Base-by-base conservation (phyloP, 37 sponge, comb jelly and placozoan species). In the Agelas oroides region DNA sequence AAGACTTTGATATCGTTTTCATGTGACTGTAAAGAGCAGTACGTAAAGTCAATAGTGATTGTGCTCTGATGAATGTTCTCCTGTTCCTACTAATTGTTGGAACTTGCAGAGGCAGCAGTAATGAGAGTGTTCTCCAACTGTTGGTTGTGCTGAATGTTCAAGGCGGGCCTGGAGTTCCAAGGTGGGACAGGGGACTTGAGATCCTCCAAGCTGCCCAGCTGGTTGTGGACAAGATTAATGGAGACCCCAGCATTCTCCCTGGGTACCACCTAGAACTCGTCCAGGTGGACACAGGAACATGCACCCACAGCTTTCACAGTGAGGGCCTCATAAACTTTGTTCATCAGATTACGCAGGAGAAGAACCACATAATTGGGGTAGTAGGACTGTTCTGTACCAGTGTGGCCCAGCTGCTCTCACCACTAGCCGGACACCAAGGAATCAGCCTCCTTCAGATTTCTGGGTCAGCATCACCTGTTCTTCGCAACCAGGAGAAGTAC, bases 181-280 rank as follows among this genome's bases (percentile, higher is more conserved):
- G 17, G 27, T 87, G 80, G 80, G 87, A 87, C 19, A 80, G 71
- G 60, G 87, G 87, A 71, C 58, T 6, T 0, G 81, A 80, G 37
- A 73, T 79, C 2, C 53, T 86, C 20, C 79, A 71, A 20, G 87
- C 79, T 16, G 87, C 87, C 14, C 38, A 40, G 35, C 25, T 87
- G 6, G 81, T 81, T 36, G 74, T 63, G 38, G 71, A 87, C 16
- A 52, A 64, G 65, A 59, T 87, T 2, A 87, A 87, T 66, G 80
- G 57, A 56, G 36, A 59, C 46, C 46, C 8, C 46, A 46, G 46
- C 46, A 12, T 46, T 37, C 53, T 20, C 0, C 25, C 53, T 58
- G 28, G 19, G 17, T 58, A 46, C 8, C 46, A 46, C 46, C 46
- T 61, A 12, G 62, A 61, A 14, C 25, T 61, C 5, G 62, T 25